phyloP scores from a whole-genome alignment of 2,888 invertebrate species.

The Melolontha melolontha region DNA sequence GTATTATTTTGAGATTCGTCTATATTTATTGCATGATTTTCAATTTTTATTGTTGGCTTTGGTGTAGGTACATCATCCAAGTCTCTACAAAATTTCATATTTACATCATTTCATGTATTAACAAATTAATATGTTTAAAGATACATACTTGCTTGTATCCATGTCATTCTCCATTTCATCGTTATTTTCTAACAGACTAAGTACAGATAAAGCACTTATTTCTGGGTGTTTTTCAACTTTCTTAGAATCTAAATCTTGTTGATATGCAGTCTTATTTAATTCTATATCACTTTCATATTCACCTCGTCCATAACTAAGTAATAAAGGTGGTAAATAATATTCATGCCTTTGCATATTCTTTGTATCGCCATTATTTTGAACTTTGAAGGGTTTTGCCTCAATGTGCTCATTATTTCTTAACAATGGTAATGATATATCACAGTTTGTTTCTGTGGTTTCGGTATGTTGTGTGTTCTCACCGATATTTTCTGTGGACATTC shows the following conservation, averaged over 20 bases:
- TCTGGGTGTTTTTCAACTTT: constrained; percentile 49
- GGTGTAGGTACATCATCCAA: not conserved
- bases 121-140: not conserved
- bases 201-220: constrained; percentile 70
- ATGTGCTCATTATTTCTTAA: constrained; percentile 4
- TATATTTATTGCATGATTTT: not conserved
- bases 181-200: constrained; percentile 70
- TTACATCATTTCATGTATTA: constrained; percentile 7
- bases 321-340: constrained; percentile 38
- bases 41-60: not conserved
- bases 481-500: constrained; percentile 20
- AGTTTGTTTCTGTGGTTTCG: constrained; percentile 23
- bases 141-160: constrained; percentile 70
- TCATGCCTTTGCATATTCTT: constrained; percentile 14
- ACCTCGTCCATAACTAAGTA: constrained; percentile 32
- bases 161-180: constrained; percentile 71
- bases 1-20: not conserved
- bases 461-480: constrained; percentile 14
- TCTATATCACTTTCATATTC: constrained; percentile 31
- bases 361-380: not conserved
- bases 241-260: not conserved
- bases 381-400: constrained; percentile 9
- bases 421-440: constrained; percentile 36
- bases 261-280: not conserved
- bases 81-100: constrained; percentile 5